phyloP scores from a whole-genome alignment of 2,888 invertebrate species.

The Helicoverpa assulta region DNA sequence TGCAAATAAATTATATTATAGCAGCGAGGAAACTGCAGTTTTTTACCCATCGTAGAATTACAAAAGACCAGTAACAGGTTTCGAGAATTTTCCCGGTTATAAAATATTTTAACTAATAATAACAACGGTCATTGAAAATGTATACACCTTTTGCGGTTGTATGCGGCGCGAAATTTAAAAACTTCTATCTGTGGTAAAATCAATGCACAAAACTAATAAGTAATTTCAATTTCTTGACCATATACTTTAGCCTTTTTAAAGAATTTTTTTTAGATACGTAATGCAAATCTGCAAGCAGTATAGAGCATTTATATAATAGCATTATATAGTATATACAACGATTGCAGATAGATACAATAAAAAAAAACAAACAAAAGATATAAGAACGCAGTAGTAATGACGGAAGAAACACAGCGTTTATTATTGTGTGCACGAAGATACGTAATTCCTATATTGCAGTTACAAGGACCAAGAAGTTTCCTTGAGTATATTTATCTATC shows the following conservation, averaged over 20 bases:
- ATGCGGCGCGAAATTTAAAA: not conserved
- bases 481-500: not conserved
- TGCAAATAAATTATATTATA: not conserved
- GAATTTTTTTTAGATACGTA: not conserved
- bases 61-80: not conserved
- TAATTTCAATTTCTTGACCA: too few species aligned
- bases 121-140: not conserved
- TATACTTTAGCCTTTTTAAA: too few species aligned
- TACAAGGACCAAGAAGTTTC: not conserved
- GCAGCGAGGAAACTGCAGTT: not conserved
- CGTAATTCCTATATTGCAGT: not conserved
- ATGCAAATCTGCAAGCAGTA: not conserved
- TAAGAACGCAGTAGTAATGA: not conserved
- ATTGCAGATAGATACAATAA: not conserved
- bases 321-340: not conserved
- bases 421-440: constrained; percentile 2
- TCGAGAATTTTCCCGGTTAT: not conserved
- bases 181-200: too few species aligned
- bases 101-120: not conserved
- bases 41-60: too few species aligned
- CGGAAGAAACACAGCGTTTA: not conserved
- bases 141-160: not conserved
- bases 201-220: too few species aligned
- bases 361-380: not conserved
- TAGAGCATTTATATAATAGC: not conserved